Evolutionary conservation across 2,888 invertebrate genomes (phyloP).

Genomic region (Thereva nobilitata): DNA sequence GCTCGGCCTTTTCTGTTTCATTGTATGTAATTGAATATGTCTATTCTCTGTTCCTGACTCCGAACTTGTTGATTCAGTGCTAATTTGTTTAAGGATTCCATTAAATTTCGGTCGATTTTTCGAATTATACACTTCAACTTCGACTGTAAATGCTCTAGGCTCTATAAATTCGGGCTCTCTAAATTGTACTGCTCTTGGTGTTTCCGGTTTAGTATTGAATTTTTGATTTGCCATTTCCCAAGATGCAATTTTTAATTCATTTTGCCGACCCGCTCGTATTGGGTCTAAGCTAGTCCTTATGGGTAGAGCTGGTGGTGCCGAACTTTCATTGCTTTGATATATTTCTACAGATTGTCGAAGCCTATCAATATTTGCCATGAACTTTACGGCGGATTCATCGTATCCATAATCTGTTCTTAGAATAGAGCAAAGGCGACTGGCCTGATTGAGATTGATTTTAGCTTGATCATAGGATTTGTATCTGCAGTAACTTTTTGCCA

Average conservation of each 20-base stretch:
- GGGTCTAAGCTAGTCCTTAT: conserved; percentile 48
- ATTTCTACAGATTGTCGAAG: conserved; percentile 60
- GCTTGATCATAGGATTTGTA: conserved; percentile 67
- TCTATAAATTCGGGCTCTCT: conserved; percentile 25
- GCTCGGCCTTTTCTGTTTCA: not conserved
- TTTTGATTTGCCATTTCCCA: not conserved
- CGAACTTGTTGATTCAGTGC: not conserved
- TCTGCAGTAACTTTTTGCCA: conserved; percentile 68
- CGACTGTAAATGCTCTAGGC: conserved; percentile 24
- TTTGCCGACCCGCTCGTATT: conserved; percentile 38
- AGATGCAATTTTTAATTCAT: not conserved
- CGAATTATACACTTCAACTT: not conserved
- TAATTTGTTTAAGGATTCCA: conserved; percentile 21
- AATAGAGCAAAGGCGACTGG: conserved; percentile 67
- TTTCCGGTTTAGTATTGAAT: not conserved
- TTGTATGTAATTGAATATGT: not conserved
- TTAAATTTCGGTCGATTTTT: not conserved
- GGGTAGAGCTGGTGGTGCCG: conserved; percentile 47
- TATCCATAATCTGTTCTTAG: conserved; percentile 62
- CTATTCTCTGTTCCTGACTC: not conserved
- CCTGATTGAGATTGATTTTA: conserved; percentile 71
- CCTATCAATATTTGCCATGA: conserved; percentile 62
- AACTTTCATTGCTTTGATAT: conserved; percentile 42
- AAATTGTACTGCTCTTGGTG: conserved; percentile 35
- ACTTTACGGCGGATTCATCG: conserved; percentile 62